Base-by-base conservation (phyloP, 2,113 vertebrate species). In the Eulemur rufifrons region DNA sequence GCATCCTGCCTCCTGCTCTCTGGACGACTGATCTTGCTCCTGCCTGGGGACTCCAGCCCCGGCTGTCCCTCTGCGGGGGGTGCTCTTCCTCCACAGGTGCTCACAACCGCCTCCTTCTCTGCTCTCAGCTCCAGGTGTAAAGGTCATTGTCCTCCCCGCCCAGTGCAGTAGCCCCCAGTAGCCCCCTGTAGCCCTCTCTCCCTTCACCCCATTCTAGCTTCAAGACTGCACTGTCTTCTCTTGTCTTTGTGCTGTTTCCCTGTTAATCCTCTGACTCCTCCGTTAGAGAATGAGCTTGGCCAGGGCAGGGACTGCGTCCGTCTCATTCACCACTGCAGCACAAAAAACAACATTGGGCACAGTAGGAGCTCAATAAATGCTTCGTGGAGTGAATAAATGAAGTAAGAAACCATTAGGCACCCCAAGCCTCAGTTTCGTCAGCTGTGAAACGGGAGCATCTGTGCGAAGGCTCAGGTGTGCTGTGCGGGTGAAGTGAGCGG, bases 401-500 rank as follows among this genome's bases (percentile, higher is more conserved):
- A 78, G 13, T 13, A 52, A 54, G 47, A 86, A 18, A n/a, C 21
- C 27, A n/a, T 39, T 15, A 74, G 47, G 25, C 32, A 20, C 12
- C 50, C 73, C 29, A 5, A 17, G 25, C 52, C 71, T 63, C 4
- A 0, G 32, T 39, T 71, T 56, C 37, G 27, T 78, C 47, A 9
- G 47, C 25, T 52, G 2, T 80, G 27, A 85, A 42, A 20, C 59
- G 73, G 73, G 32, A 39, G 6, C 56, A 34, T 42, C 14, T 50
- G 54, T n/a, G 34, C 5, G 0, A 32, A 77, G 29, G 3, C 78
- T 85, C 50, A 11, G 34, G 50, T 34, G 6, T 9, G 12, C 9
- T 6, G 12, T 21, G 21, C 37, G 4, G 7, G 27, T 15, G 21
- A 42, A 9, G 0, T 1, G 5, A 32, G 39, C 29, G 17, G 61